Evolutionary conservation across 2,797 vertebrate genomes (phyloP).

Genomic region (Mus minutoides): DNA sequence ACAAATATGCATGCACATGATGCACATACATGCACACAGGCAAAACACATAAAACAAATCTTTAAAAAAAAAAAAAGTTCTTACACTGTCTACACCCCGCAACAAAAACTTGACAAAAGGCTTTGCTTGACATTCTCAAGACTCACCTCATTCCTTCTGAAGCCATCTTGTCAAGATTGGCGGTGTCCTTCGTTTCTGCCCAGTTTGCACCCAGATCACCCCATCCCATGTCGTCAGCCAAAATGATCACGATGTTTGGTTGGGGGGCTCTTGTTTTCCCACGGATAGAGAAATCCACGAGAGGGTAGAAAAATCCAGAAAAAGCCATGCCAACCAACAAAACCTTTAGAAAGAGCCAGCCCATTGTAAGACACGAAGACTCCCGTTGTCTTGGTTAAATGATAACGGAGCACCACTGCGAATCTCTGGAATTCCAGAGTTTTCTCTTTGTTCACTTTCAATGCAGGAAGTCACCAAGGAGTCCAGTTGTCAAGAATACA

Average conservation of each 20-base stretch:
- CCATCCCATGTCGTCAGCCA: constrained; percentile 98
- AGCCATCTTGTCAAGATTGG: constrained; percentile 92
- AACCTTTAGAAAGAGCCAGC: background rate
- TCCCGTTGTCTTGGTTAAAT: fast-evolving
- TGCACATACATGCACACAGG: background rate
- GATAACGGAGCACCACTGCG: fast-evolving
- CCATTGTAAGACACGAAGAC: constrained; percentile 64
- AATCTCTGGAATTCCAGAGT: background rate
- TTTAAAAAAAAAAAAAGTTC: background rate
- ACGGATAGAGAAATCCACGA: background rate
- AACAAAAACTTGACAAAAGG: fast-evolving
- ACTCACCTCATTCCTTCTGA: constrained; percentile 92
- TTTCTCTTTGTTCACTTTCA: constrained; percentile 1
- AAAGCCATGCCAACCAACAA: constrained; percentile 54
- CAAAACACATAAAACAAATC: background rate
- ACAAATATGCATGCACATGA: background rate
- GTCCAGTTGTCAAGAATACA: background rate
- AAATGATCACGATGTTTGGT: constrained; percentile 95
- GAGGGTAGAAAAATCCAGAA: constrained; percentile 70
- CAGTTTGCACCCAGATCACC: constrained; percentile 95
- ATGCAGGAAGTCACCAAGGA: background rate
- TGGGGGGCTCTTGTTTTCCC: constrained; percentile 43
- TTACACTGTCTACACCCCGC: background rate
- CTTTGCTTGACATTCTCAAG: background rate
- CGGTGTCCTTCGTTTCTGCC: constrained; percentile 89